Conservation (phyloP, 2,888 invertebrate genomes). For the Catocala fraxini region DNA sequence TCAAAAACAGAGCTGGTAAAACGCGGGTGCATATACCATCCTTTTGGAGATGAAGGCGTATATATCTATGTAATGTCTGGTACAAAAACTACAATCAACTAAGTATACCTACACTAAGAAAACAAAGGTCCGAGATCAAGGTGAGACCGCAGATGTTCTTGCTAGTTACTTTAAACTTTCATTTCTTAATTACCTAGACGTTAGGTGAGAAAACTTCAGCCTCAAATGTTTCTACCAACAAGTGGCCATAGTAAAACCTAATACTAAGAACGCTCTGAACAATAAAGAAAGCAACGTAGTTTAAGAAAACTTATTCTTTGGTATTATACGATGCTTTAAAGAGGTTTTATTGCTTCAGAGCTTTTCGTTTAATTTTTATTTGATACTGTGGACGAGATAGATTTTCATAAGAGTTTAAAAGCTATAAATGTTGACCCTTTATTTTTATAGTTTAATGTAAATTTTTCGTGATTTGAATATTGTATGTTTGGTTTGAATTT, state of each 20-base stretch:
- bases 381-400: too few species aligned
- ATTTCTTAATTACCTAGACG: conserved; percentile 36
- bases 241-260: conserved; percentile 29
- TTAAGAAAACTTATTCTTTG: conserved; percentile 10
- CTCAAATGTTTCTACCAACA: conserved; percentile 20
- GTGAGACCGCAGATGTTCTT: conserved; percentile 12
- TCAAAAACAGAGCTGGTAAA: too few species aligned
- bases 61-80: too few species aligned
- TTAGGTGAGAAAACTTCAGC: conserved; percentile 15
- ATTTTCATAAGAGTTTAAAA: too few species aligned
- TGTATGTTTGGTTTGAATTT: too few species aligned
- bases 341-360: background rate
- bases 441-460: conserved; percentile 1
- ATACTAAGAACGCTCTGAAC: conserved; percentile 7
- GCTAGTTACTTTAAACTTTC: conserved; percentile 27
- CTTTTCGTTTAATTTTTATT: too few species aligned
- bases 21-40: too few species aligned
- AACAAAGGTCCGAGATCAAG: conserved; percentile 14
- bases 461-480: too few species aligned
- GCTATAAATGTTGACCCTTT: background rate
- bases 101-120: background rate
- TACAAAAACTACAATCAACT: background rate
- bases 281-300: conserved; percentile 10
- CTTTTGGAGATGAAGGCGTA: too few species aligned
- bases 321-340: background rate